Evolutionary conservation across 2,888 invertebrate species (phyloP).

Genomic region (Ptilodon capucinus): DNA sequence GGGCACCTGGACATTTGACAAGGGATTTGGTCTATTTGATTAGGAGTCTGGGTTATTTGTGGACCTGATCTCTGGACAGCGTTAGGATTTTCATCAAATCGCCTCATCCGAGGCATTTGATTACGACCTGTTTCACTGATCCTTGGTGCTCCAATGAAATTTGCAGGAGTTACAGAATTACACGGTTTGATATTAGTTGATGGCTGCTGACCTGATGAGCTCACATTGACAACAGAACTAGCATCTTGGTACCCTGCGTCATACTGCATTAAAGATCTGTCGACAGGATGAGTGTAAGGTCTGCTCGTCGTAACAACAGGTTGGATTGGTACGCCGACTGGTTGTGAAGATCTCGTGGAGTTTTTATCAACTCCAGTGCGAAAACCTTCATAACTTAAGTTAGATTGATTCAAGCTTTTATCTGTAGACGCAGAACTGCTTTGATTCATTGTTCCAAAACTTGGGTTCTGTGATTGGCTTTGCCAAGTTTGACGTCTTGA

Average conservation of each 20-base stretch:
- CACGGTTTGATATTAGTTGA: not conserved
- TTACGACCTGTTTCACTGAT: no score
- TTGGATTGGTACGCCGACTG: no score
- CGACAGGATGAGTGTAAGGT: not conserved
- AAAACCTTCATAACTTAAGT: no score
- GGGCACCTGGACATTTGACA: not conserved
- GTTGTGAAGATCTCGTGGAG: no score
- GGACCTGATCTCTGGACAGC: not conserved
- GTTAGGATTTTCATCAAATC: no score
- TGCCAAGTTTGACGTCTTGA: not conserved
- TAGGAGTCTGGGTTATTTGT: not conserved
- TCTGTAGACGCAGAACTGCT: not conserved
- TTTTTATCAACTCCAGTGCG: no score
- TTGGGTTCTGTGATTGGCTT: not conserved
- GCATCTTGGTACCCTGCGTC: not conserved
- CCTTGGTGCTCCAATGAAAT: not conserved
- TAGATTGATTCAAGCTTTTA: not conserved
- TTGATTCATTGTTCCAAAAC: not conserved
- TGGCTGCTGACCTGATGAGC: not conserved
- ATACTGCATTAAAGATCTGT: not conserved
- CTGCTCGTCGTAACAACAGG: not conserved
- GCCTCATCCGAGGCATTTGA: no score
- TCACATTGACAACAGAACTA: not conserved
- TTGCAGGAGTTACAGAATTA: not conserved
- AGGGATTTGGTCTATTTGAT: not conserved